Conservation (phyloP, 1,140 invertebrate species). For the Nasonia longicornis region DNA sequence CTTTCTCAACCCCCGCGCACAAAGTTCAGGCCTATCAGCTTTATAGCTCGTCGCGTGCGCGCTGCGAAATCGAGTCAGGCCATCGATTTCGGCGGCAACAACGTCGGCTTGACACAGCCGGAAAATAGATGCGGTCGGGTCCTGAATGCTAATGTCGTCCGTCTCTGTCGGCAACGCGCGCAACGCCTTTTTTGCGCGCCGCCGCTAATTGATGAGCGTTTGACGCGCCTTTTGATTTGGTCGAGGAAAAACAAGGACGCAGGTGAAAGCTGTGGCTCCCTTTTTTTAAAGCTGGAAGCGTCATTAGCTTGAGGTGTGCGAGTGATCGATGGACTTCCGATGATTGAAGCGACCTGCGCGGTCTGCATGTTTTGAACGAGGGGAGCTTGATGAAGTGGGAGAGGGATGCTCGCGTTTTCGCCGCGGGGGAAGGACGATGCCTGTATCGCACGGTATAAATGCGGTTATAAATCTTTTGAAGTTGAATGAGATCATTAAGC, state of each 20-base stretch:
- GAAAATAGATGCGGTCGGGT: slow-evolving; percentile 13
- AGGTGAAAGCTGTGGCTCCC: no score
- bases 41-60: slow-evolving; percentile 20
- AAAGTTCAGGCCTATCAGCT: slow-evolving; percentile 3
- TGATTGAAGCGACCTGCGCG: neutral
- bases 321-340: neutral
- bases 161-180: neutral
- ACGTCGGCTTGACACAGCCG: slow-evolving; percentile 2
- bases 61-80: neutral
- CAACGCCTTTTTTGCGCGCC: neutral
- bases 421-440: no score
- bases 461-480: no score
- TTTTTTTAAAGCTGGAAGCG: neutral
- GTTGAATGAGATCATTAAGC: no score
- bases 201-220: neutral
- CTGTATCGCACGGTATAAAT: no score
- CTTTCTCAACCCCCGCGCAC: neutral
- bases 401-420: no score
- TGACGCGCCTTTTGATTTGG: neutral
- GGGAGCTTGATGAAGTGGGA: no score
- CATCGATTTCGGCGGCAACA: slow-evolving; percentile 22
- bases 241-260: neutral
- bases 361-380: neutral
- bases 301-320: neutral
- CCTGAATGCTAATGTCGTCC: slow-evolving; percentile 24